Conservation (phyloP, 2,113 vertebrate species). For the Collichthys lucidus region DNA sequence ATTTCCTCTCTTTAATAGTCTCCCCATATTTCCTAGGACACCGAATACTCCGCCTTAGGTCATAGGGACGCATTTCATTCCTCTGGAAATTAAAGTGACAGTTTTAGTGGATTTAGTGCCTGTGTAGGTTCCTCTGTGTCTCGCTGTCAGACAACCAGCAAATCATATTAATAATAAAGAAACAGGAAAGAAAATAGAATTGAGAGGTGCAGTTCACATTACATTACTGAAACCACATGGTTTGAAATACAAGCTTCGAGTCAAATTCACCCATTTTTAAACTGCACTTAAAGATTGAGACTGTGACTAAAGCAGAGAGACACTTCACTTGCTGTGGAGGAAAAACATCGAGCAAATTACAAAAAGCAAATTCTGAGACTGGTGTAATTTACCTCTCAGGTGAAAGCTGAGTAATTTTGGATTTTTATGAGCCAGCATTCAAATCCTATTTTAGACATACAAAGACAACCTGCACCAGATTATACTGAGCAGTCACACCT, state of each 20-base stretch:
- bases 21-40: conserved; percentile 78
- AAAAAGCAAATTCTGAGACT: not conserved
- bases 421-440: conserved; percentile 26
- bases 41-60: conserved; percentile 66
- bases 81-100: conserved; percentile 49
- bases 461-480: conserved; percentile 45
- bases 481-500: conserved; percentile 72
- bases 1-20: conserved; percentile 62
- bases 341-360: not conserved
- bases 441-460: conserved; percentile 23
- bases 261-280: not conserved
- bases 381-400: conserved; percentile 27
- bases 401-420: conserved; percentile 13
- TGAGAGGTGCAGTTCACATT: conserved; percentile 35
- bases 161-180: not conserved
- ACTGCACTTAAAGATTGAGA: not conserved
- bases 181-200: not conserved
- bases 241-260: conserved; percentile 11
- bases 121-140: not conserved
- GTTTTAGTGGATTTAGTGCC: not conserved
- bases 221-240: conserved; percentile 30
- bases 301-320: not conserved
- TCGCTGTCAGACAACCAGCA: not conserved
- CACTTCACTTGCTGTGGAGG: not conserved
- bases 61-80: conserved; percentile 70